A percentile compares a stretch with the other conserved stretches of the same genome.
phyloP scores from a whole-genome alignment of 2,113 vertebrate species.

The Spea bombifrons region DNA sequence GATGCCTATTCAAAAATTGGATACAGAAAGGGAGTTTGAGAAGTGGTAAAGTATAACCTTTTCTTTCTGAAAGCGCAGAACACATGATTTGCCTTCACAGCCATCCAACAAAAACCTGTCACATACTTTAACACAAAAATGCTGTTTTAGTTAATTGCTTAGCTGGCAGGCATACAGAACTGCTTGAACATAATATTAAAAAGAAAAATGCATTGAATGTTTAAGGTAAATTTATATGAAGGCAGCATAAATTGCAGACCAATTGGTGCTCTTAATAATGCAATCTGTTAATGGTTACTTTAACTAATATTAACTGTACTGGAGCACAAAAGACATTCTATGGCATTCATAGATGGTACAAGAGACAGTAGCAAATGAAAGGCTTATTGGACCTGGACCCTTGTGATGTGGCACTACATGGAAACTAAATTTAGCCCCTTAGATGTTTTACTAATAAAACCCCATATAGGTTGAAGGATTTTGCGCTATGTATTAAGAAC shows the following conservation, averaged over 20 bases:
- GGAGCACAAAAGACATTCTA: not conserved
- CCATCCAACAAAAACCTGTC: conserved; percentile 2
- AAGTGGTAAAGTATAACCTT: not conserved
- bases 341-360: too few species aligned
- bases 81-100: not conserved
- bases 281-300: conserved; percentile 17
- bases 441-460: too few species aligned
- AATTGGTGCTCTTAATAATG: conserved; percentile 16
- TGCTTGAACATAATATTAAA: conserved; percentile 11
- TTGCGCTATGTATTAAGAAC: too few species aligned
- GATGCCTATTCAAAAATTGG: too few species aligned
- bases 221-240: conserved; percentile 17
- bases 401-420: too few species aligned
- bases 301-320: conserved; percentile 23
- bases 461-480: too few species aligned
- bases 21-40: not conserved
- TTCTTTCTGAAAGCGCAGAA: not conserved
- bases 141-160: conserved; percentile 9
- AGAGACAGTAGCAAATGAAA: too few species aligned
- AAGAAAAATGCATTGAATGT: not conserved
- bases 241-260: conserved; percentile 14
- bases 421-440: too few species aligned
- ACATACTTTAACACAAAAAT: not conserved
- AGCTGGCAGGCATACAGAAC: conserved; percentile 19
- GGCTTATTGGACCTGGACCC: too few species aligned